Evolutionary conservation across 2,113 vertebrate species (phyloP), one percentile per base, ranked within the genome.

Genomic region (Lamprotornis superbus): DNA sequence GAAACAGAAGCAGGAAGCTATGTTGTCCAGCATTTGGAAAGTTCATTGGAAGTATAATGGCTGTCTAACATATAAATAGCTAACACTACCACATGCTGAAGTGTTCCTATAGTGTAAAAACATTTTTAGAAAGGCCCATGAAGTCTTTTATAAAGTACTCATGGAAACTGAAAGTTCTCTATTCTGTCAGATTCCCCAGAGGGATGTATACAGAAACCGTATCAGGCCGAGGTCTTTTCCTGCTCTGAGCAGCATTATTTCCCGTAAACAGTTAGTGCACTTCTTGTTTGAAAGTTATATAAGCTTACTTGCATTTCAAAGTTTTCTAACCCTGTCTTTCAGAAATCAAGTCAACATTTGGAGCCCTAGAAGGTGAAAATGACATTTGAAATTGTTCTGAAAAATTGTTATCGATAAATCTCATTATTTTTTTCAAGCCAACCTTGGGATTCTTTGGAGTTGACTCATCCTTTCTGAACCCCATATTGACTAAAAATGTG

Each of bases 181-280:
- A 31, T 49, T 47, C 6, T 27, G 15, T 67, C 63, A 91, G 17
- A n/a, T 78, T 84, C 39, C 47, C 57, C 37, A 61, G 47, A 73
- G 49, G 35, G 5, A 5, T 10, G 5, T 11, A 3, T 18, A 63
- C 0, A 1, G 35, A 52, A 84, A 47, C 7, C 4, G 17, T 0
- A 0, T 61, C 75, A 88, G 44, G 71, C 37, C 1, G 2, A 59
- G 17, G 5, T n/a, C 16, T 74, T 96, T 61, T 65, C 15, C 21
- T 61, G 14, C 60, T 77, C 10, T 25, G 59, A 65, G 73, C 28
- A 73, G 28, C 1, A 4, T 31, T 35, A 47, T 44, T 69, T 90
- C 20, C 55, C 0, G 0, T 64, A 70, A 94, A 81, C 15, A 74
- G 55, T 42, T 25, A 30, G 9, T 8, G 7, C 31, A 23, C 18